A percentile compares a stretch with the other conserved stretches of the same genome.
phyloP scores from a whole-genome alignment of 2,797 vertebrate genomes.

The Enteromius fasciolatus region DNA sequence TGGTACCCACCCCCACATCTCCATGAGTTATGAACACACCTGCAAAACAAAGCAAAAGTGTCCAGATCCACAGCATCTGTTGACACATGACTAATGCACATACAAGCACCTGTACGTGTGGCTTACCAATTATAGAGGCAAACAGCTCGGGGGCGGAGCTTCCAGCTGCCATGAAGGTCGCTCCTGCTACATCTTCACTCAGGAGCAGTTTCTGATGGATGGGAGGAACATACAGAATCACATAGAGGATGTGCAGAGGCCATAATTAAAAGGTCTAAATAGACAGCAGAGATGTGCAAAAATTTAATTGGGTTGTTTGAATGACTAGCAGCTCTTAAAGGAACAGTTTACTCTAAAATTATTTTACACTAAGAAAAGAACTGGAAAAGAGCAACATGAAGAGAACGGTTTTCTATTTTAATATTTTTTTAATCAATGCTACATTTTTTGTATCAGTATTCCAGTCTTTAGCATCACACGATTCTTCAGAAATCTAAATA shows the following conservation, averaged over 20 bases:
- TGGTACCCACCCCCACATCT: constrained; percentile 87
- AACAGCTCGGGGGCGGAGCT: constrained; percentile 90
- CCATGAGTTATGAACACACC: constrained; percentile 89
- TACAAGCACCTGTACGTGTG: constrained; percentile 12
- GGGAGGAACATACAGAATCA: constrained; percentile 22
- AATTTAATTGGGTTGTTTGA: neutral
- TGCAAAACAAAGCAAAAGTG: constrained; percentile 59
- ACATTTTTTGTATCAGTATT: neutral
- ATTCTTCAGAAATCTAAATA: neutral
- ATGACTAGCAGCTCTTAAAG: neutral
- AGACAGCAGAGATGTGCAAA: neutral
- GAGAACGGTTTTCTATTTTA: neutral
- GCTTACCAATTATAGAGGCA: constrained; percentile 86
- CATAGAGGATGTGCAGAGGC: neutral
- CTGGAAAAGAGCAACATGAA: neutral
- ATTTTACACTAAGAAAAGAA: neutral
- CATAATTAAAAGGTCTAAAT: constrained; percentile 23
- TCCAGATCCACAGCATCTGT: neutral
- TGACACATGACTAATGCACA: neutral
- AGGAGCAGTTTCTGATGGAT: constrained; percentile 82
- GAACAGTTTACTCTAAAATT: neutral
- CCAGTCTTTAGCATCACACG: neutral
- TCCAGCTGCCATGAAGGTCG: constrained; percentile 91
- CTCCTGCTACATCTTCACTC: constrained; percentile 89
- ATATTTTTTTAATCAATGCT: neutral